phyloP scores from a whole-genome alignment of 37 sponge, comb jelly and placozoan species.

The Amphimedon queenslandica region DNA sequence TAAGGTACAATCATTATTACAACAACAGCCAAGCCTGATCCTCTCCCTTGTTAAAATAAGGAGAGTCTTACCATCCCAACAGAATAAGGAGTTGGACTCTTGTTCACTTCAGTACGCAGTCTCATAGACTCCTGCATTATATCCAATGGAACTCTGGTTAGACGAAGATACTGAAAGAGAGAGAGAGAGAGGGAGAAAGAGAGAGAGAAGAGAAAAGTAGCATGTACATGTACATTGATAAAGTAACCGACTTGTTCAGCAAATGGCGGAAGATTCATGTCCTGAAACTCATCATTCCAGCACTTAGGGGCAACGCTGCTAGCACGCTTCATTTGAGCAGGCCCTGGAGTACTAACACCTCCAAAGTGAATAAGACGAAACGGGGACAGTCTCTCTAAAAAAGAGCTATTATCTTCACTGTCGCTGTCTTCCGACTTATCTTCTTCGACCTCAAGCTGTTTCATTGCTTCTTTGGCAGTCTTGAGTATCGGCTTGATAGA shows the following conservation, averaged over 20 bases:
- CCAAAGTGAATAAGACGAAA: neutral
- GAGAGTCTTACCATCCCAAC: slow-evolving; percentile 60
- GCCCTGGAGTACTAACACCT: neutral
- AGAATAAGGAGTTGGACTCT: slow-evolving; percentile 63
- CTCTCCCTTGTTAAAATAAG: no score
- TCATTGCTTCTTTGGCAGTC: slow-evolving; percentile 30
- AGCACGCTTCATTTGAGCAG: neutral
- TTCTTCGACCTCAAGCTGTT: neutral
- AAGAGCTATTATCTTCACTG: no score
- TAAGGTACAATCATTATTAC: no score
- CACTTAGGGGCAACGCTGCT: neutral
- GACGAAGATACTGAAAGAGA: slow-evolving; percentile 57
- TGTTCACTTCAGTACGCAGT: slow-evolving; percentile 44
- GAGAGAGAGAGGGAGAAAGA: slow-evolving; percentile 43
- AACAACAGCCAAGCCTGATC: no score
- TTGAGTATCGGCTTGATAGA: slow-evolving; percentile 21
- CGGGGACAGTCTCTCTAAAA: neutral
- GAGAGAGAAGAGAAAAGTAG: neutral
- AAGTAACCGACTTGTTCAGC: neutral
- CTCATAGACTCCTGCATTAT: slow-evolving; percentile 86
- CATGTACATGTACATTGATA: neutral
- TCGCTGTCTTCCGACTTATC: neutral
- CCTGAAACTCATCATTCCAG: slow-evolving; percentile 63
- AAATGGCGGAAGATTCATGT: slow-evolving; percentile 65
- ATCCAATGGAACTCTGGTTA: slow-evolving; percentile 74